Evolutionary conservation across 2,888 invertebrate species (phyloP).

Genomic region (Drosophila tanythrix): DNA sequence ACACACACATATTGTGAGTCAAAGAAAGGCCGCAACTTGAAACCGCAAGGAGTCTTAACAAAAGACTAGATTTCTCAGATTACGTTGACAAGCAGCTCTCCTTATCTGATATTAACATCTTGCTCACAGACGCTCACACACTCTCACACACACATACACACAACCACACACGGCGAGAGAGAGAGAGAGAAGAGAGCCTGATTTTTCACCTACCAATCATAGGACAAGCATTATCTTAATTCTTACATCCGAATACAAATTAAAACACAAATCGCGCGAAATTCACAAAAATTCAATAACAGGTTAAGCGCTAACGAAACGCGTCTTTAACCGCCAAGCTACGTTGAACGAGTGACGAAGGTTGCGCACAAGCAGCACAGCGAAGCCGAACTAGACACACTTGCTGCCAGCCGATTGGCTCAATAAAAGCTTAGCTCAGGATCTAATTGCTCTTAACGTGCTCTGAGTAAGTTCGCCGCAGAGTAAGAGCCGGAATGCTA

Average conservation of each 20-base stretch:
- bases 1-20: conserved; percentile 30
- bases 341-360: conserved; percentile 47
- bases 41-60: conserved; percentile 52
- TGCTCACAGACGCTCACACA: neutral
- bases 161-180: conserved; percentile 2
- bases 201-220: conserved; percentile 65
- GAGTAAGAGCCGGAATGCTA: conserved; percentile 10
- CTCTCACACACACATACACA: conserved; percentile 2
- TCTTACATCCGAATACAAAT: conserved; percentile 1
- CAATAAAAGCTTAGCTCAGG: conserved; percentile 26
- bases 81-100: conserved; percentile 56
- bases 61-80: conserved; percentile 69
- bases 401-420: conserved; percentile 44
- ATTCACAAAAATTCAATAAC: neutral
- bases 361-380: conserved; percentile 20
- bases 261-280: conserved; percentile 12
- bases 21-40: conserved; percentile 44
- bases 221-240: conserved; percentile 35
- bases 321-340: conserved; percentile 60
- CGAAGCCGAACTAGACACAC: conserved; percentile 48
- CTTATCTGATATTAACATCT: conserved; percentile 52
- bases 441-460: conserved; percentile 13
- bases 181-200: conserved; percentile 7
- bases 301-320: conserved; percentile 20
- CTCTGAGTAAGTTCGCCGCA: neutral